These are phyloP conservation scores for Rousettus madagascariensis DNA, from an alignment of 2,797 vertebrate species.

Conservation along the genomic window DNA sequence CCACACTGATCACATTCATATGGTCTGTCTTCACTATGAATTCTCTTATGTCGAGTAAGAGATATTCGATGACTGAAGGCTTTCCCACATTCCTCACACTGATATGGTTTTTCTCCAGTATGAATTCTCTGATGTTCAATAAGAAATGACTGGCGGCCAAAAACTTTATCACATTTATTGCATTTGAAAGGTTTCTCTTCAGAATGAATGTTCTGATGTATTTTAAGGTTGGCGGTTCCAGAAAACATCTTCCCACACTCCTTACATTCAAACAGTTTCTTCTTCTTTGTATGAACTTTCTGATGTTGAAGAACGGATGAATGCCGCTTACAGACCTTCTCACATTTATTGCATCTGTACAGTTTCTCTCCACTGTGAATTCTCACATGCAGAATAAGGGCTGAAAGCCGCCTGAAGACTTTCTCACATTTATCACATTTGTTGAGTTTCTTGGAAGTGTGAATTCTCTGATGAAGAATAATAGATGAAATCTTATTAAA, in stretches of 20 bases:
- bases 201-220: constrained; percentile 76
- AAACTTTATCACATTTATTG: constrained; percentile 71
- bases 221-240: constrained; percentile 68
- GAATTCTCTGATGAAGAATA: constrained; percentile 72
- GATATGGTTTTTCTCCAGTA: constrained; percentile 74
- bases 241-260: constrained; percentile 78
- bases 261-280: constrained; percentile 74
- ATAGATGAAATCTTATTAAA: constrained; percentile 57
- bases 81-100: constrained; percentile 72
- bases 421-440: constrained; percentile 49
- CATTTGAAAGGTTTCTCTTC: constrained; percentile 77
- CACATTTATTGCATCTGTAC: constrained; percentile 48
- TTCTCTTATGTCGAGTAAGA: constrained; percentile 67
- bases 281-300: constrained; percentile 63
- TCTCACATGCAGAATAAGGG: constrained; percentile 56
- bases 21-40: constrained; percentile 72
- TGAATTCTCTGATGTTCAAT: constrained; percentile 71
- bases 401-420: constrained; percentile 13
- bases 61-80: constrained; percentile 73
- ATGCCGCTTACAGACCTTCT: constrained; percentile 50
- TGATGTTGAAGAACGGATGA: constrained; percentile 58
- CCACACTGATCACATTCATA: constrained; percentile 73
- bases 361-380: constrained; percentile 36
- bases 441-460: constrained; percentile 29
- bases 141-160: constrained; percentile 69